phyloP scores from a whole-genome alignment of 2,888 invertebrate species.

The Pristionchus maxplancki region DNA sequence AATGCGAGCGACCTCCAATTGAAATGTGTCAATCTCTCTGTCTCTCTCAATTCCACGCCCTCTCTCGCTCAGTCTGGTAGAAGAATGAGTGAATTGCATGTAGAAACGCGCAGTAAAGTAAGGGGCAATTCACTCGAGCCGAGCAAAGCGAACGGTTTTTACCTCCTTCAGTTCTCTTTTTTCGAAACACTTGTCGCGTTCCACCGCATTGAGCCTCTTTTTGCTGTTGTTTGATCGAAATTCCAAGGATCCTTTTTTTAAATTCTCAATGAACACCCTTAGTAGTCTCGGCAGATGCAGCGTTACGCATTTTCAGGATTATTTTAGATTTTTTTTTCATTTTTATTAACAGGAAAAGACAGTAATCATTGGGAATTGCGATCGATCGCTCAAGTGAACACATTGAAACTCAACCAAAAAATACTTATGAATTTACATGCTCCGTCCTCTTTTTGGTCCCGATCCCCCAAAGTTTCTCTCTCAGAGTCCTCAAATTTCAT shows the following conservation, averaged over 20 bases:
- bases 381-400: no score
- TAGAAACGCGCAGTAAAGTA: background rate
- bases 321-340: no score
- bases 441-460: background rate
- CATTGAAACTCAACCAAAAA: no score
- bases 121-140: background rate
- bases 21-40: no score
- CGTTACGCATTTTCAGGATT: no score
- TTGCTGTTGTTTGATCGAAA: background rate
- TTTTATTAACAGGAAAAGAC: no score
- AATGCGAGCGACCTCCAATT: no score
- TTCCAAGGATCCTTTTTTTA: background rate
- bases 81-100: background rate
- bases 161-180: background rate
- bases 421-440: background rate
- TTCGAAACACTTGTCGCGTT: slow-evolving; percentile 8
- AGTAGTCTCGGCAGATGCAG: no score
- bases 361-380: no score
- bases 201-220: background rate
- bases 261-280: no score
- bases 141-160: slow-evolving; percentile 43
- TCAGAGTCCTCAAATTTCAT: slow-evolving; percentile 18
- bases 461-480: background rate
- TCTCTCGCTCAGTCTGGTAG: no score
- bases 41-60: no score